A percentile compares a stretch with the other conserved stretches of the same genome.
Evolutionary conservation across 2,113 vertebrate species (phyloP).

Genomic region (Ploceus nigricollis): DNA sequence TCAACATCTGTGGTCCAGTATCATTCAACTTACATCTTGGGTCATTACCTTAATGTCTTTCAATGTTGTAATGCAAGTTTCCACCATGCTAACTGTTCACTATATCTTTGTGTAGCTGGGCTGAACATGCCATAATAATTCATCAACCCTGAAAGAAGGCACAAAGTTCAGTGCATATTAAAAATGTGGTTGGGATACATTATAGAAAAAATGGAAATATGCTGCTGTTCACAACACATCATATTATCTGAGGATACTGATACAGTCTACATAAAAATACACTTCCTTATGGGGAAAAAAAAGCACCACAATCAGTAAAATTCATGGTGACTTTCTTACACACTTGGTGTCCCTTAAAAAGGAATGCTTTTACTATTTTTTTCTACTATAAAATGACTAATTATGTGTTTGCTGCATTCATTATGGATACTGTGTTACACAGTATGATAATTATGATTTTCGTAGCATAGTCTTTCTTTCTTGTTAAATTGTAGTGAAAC

Average conservation of each 20-base stretch:
- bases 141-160: background rate
- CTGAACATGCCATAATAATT: background rate
- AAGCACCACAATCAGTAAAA: background rate
- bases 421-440: background rate
- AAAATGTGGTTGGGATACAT: background rate
- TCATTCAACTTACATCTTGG: background rate
- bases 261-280: background rate
- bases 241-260: background rate
- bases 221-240: background rate
- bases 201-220: background rate
- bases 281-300: background rate
- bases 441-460: background rate
- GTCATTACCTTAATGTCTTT: background rate
- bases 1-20: background rate
- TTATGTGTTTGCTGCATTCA: background rate
- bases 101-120: background rate
- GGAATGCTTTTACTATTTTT: background rate
- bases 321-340: background rate
- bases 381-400: background rate
- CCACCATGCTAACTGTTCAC: background rate
- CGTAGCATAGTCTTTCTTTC: background rate
- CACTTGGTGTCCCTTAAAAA: background rate
- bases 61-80: background rate
- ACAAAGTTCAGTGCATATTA: background rate
- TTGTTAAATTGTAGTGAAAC: background rate